These are phyloP conservation scores for Acrobasis suavella DNA, from an alignment of 2,888 invertebrate species.

Conservation along the genomic window DNA sequence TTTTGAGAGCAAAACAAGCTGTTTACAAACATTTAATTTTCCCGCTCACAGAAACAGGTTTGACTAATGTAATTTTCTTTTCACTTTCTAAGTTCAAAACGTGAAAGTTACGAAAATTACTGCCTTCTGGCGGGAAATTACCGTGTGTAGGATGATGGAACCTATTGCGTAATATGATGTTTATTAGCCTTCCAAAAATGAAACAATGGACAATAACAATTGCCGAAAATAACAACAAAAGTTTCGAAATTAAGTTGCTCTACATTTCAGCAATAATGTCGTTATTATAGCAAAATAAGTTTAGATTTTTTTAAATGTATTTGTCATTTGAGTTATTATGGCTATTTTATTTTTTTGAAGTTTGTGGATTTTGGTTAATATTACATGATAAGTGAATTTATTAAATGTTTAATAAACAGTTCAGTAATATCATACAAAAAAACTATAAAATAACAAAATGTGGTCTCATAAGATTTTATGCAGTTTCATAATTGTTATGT, in stretches of 20 bases:
- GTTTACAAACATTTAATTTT: conserved; percentile 36
- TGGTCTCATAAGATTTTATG: too few relatives aligned
- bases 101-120: conserved; percentile 49
- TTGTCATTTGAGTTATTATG: too few relatives aligned
- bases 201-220: conserved; percentile 12
- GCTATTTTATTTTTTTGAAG: too few relatives aligned
- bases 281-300: too few relatives aligned
- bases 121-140: conserved; percentile 25
- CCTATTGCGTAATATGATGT: not conserved
- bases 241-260: not conserved
- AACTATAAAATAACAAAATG: too few relatives aligned
- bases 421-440: too few relatives aligned
- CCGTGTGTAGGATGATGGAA: conserved; percentile 19
- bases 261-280: too few relatives aligned
- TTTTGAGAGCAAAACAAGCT: not conserved
- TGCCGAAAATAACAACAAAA: not conserved
- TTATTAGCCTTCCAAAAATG: conserved; percentile 10
- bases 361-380: too few relatives aligned
- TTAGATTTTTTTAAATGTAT: too few relatives aligned
- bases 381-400: too few relatives aligned
- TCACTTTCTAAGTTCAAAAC: conserved; percentile 45
- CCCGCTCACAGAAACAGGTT: conserved; percentile 36
- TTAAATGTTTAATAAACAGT: too few relatives aligned
- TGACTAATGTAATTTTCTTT: conserved; percentile 48
- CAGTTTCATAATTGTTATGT: too few relatives aligned